phyloP scores from a whole-genome alignment of 2,888 invertebrate genomes.

The Meandrusa payeni region DNA sequence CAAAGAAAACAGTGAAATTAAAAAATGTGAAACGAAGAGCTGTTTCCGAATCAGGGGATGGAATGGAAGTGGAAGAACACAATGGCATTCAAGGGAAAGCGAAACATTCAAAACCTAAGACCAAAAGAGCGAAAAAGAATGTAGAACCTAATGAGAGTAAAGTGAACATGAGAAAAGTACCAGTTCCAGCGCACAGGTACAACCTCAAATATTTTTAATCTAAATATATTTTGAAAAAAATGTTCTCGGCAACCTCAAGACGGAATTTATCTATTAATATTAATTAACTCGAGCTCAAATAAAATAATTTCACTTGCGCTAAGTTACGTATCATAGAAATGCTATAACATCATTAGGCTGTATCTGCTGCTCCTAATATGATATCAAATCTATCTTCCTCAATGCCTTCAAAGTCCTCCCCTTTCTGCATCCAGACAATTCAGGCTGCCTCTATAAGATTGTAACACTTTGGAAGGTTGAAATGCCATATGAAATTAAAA shows the following conservation, averaged over 20 bases:
- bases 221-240: no score
- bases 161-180: conserved; percentile 85
- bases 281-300: not conserved
- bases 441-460: no score
- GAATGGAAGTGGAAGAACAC: conserved; percentile 85
- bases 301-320: no score
- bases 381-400: no score
- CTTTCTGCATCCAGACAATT: no score
- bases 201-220: conserved; percentile 52
- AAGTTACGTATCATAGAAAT: no score
- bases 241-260: no score
- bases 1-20: conserved; percentile 67
- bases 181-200: conserved; percentile 94
- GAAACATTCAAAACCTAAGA: conserved; percentile 58
- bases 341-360: no score
- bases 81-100: conserved; percentile 80
- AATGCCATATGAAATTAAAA: no score
- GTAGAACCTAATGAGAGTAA: conserved; percentile 76
- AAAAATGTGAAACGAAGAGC: conserved; percentile 77
- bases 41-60: conserved; percentile 70
- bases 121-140: conserved; percentile 63
- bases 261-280: conserved; percentile 25
- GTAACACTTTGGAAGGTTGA: no score
- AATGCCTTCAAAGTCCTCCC: no score
- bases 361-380: no score